Percentiles rank a stretch among this genome's conserved stretches.
These are phyloP conservation scores for Avahi laniger DNA, from an alignment of 2,797 vertebrate species.

Conservation along the genomic window DNA sequence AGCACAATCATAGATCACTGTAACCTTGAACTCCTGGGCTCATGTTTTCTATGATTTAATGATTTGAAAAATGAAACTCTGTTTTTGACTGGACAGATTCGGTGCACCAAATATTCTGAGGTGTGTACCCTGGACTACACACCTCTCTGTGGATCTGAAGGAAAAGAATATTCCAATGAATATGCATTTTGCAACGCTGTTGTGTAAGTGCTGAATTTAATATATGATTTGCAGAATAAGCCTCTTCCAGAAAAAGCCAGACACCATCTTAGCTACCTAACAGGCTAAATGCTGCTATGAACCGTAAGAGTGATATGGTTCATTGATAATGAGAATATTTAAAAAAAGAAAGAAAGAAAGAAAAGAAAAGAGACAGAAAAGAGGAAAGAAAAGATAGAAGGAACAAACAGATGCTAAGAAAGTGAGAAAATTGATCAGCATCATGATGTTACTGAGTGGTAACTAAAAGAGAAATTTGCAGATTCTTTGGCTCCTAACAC, in stretches of 20 bases:
- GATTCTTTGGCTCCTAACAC: not conserved
- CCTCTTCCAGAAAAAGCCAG: not conserved
- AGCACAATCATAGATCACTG: not conserved
- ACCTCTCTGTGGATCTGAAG: conserved; percentile 46
- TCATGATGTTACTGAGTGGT: not conserved
- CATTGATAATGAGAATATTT: not conserved
- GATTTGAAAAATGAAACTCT: not conserved
- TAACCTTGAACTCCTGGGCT: not conserved
- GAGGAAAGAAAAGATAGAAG: not conserved
- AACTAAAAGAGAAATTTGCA: not conserved
- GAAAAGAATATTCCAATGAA: not conserved
- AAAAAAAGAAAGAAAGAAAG: not conserved
- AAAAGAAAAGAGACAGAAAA: not conserved
- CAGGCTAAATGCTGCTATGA: not conserved
- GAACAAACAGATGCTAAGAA: not conserved
- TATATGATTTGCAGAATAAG: not conserved
- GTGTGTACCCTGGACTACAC: not conserved
- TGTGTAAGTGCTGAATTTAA: conserved; percentile 5
- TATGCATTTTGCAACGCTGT: not conserved
- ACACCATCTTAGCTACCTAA: not conserved
- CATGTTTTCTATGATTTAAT: not conserved
- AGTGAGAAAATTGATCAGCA: not conserved
- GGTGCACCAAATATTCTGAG: fast-evolving
- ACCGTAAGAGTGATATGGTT: not conserved
- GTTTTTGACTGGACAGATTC: not conserved